A percentile compares a stretch with the other conserved stretches of the same genome.
Conservation (phyloP, 2,888 invertebrate genomes). For the Drosophila rellima region DNA sequence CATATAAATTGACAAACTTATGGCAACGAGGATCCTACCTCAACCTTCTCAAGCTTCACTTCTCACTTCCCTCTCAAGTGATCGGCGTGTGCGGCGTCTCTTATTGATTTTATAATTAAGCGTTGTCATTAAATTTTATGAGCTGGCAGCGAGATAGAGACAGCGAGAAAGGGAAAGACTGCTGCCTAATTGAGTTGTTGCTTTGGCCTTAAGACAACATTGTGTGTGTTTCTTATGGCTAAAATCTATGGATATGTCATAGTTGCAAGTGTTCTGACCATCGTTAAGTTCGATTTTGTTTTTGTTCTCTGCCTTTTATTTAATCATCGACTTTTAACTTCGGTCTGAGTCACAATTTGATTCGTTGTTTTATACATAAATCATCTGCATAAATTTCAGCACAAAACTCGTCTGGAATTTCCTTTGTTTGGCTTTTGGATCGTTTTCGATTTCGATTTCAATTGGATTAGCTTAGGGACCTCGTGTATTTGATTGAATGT, state of each 20-base stretch:
- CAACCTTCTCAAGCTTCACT: slow-evolving; percentile 7
- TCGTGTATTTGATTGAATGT: slow-evolving; percentile 77
- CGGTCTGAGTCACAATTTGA: slow-evolving; percentile 39
- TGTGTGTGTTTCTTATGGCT: slow-evolving; percentile 38
- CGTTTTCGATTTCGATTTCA: slow-evolving; percentile 40
- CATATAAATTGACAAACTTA: slow-evolving; percentile 81
- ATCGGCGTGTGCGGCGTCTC: slow-evolving; percentile 78
- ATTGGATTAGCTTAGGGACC: slow-evolving; percentile 57
- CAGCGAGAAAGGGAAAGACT: slow-evolving; percentile 2
- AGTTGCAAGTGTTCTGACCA: slow-evolving; percentile 38
- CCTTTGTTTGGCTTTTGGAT: slow-evolving; percentile 60
- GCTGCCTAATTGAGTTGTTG: slow-evolving; percentile 78
- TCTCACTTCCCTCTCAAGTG: slow-evolving; percentile 29
- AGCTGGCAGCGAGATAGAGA: slow-evolving; percentile 34
- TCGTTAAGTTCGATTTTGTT: slow-evolving; percentile 39
- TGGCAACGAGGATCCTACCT: slow-evolving; percentile 45
- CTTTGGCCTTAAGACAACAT: slow-evolving; percentile 51
- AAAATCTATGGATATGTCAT: slow-evolving; percentile 43
- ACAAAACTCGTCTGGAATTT: slow-evolving; percentile 74
- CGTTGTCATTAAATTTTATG: slow-evolving; percentile 84
- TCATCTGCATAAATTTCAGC: slow-evolving; percentile 80
- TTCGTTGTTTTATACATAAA: slow-evolving; percentile 69
- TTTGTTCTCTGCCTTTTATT: background rate
- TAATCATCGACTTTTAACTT: slow-evolving; percentile 9
- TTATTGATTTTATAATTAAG: slow-evolving; percentile 84